These are phyloP conservation scores for Spilosoma lubricipeda DNA, from an alignment of 2,888 invertebrate genomes.

Conservation along the genomic window DNA sequence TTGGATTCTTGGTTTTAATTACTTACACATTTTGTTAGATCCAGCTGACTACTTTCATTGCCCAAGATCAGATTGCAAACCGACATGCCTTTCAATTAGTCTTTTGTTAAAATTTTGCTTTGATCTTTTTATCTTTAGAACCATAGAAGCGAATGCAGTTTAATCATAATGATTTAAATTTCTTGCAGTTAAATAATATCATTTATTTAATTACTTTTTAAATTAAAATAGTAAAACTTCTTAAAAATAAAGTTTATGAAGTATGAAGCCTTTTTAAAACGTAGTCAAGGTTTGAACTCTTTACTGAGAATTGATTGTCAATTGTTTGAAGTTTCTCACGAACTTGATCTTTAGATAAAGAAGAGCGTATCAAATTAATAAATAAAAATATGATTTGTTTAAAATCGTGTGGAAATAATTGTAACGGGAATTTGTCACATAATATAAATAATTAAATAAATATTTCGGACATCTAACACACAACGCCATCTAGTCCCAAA, in stretches of 20 bases:
- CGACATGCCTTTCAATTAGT: conserved; percentile 38
- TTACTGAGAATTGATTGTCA: neutral
- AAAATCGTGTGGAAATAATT: too few relatives aligned
- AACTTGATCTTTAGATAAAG: neutral
- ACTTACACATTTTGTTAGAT: conserved; percentile 48
- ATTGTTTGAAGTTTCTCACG: neutral
- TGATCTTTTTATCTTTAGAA: conserved; percentile 34
- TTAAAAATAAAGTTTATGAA: neutral
- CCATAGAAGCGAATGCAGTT: conserved; percentile 7
- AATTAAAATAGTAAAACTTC: neutral
- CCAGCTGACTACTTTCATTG: conserved; percentile 37
- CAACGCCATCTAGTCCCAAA: too few relatives aligned
- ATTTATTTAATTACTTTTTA: neutral
- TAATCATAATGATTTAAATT: neutral
- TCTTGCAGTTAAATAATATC: neutral
- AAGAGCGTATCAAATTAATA: neutral
- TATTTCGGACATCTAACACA: too few relatives aligned
- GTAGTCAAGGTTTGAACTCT: too few relatives aligned
- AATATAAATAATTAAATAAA: too few relatives aligned
- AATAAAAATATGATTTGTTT: neutral
- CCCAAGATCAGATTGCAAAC: conserved; percentile 37
- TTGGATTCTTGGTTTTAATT: conserved; percentile 61
- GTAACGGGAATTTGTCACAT: too few relatives aligned
- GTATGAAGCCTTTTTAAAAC: neutral
- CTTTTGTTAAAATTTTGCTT: conserved; percentile 33